phyloP scores from a whole-genome alignment of 1,140 invertebrate genomes.

The Ylistrum balloti region DNA sequence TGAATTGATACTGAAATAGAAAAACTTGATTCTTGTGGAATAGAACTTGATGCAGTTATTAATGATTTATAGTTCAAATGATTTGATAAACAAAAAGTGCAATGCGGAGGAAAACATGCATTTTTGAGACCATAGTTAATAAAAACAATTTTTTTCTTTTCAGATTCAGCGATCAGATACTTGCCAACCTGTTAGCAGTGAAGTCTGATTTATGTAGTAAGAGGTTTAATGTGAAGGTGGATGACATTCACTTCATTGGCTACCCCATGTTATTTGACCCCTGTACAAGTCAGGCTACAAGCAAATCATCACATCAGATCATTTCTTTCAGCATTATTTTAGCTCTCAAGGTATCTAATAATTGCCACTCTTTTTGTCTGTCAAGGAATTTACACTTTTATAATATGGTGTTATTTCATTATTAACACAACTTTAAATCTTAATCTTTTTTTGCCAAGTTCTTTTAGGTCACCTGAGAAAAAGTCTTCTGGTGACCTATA shows the following conservation, averaged over 20 bases:
- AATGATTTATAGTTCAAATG: no score
- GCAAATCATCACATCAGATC: slow-evolving; percentile 82
- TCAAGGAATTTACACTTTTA: background rate
- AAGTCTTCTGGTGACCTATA: no score
- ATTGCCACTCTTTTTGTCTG: background rate
- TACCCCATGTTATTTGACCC: slow-evolving; percentile 87
- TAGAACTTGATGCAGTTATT: no score
- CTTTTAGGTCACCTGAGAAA: no score
- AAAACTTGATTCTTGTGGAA: no score
- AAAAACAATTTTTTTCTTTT: slow-evolving; percentile 60
- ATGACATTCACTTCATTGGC: slow-evolving; percentile 96
- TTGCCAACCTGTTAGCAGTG: slow-evolving; percentile 95
- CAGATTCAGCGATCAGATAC: slow-evolving; percentile 84
- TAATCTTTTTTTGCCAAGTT: no score
- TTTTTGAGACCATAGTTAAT: no score
- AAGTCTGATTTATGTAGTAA: slow-evolving; percentile 90
- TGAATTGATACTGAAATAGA: no score
- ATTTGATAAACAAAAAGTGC: no score
- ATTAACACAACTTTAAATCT: no score
- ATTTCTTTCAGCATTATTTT: slow-evolving; percentile 96
- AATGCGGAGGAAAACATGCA: no score
- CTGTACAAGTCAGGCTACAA: slow-evolving; percentile 82
- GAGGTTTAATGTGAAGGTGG: slow-evolving; percentile 93
- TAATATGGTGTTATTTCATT: background rate
- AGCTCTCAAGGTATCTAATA: slow-evolving; percentile 87